phyloP scores from a whole-genome alignment of 2,797 vertebrate species.

The Gallirallus australis region DNA sequence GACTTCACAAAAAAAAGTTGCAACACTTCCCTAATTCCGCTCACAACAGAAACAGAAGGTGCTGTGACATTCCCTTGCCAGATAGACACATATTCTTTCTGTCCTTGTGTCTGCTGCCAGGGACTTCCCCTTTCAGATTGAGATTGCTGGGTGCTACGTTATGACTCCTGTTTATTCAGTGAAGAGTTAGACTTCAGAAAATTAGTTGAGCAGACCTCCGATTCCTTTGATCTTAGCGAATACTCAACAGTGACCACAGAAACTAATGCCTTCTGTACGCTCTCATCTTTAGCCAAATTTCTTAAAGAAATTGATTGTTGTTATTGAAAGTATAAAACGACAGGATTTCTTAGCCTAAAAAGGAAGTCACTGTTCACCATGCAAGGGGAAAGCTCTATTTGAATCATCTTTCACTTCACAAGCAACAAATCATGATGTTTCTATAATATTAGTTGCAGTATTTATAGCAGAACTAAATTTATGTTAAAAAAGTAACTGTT shows the following conservation, averaged over 20 bases:
- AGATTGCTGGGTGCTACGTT: neutral
- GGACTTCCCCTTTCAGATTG: neutral
- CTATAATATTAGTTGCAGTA: conserved; percentile 42
- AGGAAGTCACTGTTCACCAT: neutral
- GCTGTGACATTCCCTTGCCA: neutral
- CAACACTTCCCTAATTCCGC: neutral
- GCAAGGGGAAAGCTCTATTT: neutral
- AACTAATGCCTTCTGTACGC: neutral
- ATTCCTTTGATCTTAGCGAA: neutral
- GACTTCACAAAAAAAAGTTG: neutral
- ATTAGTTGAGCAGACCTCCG: neutral
- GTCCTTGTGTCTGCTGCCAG: neutral
- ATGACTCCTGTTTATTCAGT: neutral
- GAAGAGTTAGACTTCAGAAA: neutral
- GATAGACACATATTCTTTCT: neutral
- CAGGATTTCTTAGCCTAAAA: neutral
- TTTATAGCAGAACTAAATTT: conserved; percentile 38
- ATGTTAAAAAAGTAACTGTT: conserved; percentile 65
- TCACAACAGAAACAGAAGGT: neutral
- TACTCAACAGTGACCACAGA: neutral
- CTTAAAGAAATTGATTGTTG: neutral
- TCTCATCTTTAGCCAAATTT: neutral
- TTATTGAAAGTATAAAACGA: neutral
- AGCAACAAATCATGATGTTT: conserved; percentile 23
- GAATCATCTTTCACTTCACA: conserved; percentile 8